Base-by-base conservation (phyloP, 2,797 vertebrate genomes). In the Sardinella longiceps region DNA sequence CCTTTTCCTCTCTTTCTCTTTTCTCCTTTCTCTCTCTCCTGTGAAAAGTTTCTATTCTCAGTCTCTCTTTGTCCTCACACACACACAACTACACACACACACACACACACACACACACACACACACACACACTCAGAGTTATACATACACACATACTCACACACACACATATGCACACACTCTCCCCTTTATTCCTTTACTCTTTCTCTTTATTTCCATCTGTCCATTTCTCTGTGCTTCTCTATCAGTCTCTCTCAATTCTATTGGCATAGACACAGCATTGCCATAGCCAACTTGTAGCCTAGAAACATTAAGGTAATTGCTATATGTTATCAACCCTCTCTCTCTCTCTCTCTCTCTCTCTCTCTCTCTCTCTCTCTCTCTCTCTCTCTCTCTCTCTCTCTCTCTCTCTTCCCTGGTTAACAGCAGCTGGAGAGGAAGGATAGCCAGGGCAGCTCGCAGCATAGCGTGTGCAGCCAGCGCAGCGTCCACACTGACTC, bases 371-470 rank as follows among this genome's bases (percentile, higher is more conserved):
- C n/a, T n/a, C n/a, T n/a, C n/a, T n/a, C n/a, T n/a, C n/a, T n/a
- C n/a, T n/a, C n/a, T n/a, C n/a, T n/a, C n/a, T n/a, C n/a, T n/a
- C n/a, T n/a, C n/a, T n/a, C n/a, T n/a, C n/a, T n/a, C n/a, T n/a
- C n/a, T n/a, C n/a, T n/a, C n/a, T n/a, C n/a, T n/a, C n/a, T n/a
- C n/a, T n/a, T n/a, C 58, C 18, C 88, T 87, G 63, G 60, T 81
- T 94, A 97, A 97, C 97, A 98, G 92, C 97, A 97, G 92, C 95
- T 98, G 94, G 98, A 99, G 93, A 97, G 98, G 93, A 98, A 98
- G 93, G 97, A 99, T 95, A 99, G 98, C 93, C 98, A 99, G 95
- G 96, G 91, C 91, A 98, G 98, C 90, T 98, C 97, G 80, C 98
- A 99, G 93, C 97, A 98, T 90, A 98, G 98, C 51, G 96, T 96